phyloP scores from a whole-genome alignment of 2,888 invertebrate genomes.

The Hypselothyrea guttata region DNA sequence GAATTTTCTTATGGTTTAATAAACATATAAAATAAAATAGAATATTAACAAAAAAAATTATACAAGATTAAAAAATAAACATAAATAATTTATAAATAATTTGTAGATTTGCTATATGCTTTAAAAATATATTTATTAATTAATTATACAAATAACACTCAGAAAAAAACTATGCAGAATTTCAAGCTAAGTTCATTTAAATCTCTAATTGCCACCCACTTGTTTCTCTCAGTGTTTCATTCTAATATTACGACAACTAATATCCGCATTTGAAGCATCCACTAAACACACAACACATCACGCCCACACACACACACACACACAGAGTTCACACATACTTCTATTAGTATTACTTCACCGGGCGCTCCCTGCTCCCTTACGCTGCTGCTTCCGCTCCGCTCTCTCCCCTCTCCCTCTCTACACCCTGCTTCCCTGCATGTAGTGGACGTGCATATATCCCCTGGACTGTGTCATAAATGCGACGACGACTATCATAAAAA shows the following conservation, averaged over 20 bases:
- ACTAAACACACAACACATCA: constrained; percentile 58
- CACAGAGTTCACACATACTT: constrained; percentile 10
- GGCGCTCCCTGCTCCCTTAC: neutral
- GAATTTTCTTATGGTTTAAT: too few relatives aligned
- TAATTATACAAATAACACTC: too few relatives aligned
- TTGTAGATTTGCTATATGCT: neutral
- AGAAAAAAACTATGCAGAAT: too few relatives aligned
- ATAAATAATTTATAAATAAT: too few relatives aligned
- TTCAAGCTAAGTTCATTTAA: too few relatives aligned
- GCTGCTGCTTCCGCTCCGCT: too few relatives aligned
- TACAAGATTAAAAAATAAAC: neutral
- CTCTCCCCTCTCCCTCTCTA: neutral
- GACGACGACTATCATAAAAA: constrained; percentile 65
- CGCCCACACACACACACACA: constrained; percentile 30
- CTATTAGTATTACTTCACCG: neutral
- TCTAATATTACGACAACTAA: constrained; percentile 57
- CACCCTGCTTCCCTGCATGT: constrained; percentile 17
- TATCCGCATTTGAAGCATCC: constrained; percentile 59
- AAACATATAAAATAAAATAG: too few relatives aligned
- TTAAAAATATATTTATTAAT: too few relatives aligned
- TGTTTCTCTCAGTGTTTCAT: constrained; percentile 35
- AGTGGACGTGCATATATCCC: constrained; percentile 44
- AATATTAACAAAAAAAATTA: too few relatives aligned
- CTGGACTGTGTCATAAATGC: constrained; percentile 62
- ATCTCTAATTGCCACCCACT: too few relatives aligned